These are phyloP conservation scores for Cepaea nemoralis DNA, from an alignment of 1,140 invertebrate species.

Conservation along the genomic window DNA sequence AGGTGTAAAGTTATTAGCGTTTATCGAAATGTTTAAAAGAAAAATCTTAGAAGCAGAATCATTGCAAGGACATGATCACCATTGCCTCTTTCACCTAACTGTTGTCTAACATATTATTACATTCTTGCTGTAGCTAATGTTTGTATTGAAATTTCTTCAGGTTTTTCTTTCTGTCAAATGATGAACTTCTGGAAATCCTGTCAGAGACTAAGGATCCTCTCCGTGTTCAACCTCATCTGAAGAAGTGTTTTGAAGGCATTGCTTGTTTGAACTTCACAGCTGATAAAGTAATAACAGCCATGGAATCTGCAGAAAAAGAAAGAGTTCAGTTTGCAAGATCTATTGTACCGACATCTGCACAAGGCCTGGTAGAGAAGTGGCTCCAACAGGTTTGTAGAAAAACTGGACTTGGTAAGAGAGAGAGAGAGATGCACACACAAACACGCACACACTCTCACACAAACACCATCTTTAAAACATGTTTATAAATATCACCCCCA, in stretches of 20 bases:
- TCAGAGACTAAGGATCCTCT: slow-evolving; percentile 74
- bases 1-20: no score
- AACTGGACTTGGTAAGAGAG: no score
- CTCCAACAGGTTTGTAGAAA: slow-evolving; percentile 63
- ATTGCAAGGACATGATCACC: no score
- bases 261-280: slow-evolving; percentile 74
- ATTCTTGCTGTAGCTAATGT: no score
- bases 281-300: slow-evolving; percentile 85
- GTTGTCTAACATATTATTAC: no score
- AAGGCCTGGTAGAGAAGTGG: slow-evolving; percentile 72
- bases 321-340: slow-evolving; percentile 82
- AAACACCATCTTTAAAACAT: no score
- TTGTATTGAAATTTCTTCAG: slow-evolving; percentile 56
- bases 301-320: slow-evolving; percentile 91
- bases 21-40: no score
- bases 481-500: no score
- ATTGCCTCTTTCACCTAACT: no score
- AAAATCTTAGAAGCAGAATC: no score
- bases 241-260: slow-evolving; percentile 78
- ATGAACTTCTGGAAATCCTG: slow-evolving; percentile 74
- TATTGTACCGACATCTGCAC: slow-evolving; percentile 88
- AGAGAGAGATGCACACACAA: no score
- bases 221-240: slow-evolving; percentile 72
- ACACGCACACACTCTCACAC: no score
- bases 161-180: slow-evolving; percentile 76